A percentile compares a stretch with the other conserved stretches of the same genome.
phyloP scores from a whole-genome alignment of 2,797 vertebrate species.

The Odontamblyopus rebecca region DNA sequence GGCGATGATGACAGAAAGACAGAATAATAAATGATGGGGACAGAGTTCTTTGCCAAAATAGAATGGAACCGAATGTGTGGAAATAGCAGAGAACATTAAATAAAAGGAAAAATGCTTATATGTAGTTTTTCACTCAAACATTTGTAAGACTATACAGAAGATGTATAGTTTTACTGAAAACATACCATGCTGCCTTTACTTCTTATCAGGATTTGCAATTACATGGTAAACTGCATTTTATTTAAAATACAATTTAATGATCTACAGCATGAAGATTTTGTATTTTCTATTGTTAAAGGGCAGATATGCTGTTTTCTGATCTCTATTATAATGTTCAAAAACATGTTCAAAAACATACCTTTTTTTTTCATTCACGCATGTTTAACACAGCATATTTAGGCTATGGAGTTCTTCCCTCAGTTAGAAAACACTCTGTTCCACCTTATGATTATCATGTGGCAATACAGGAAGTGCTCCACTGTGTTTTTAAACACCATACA shows the following conservation, averaged over 20 bases:
- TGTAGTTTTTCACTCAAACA: not conserved
- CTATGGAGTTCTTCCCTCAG: no score
- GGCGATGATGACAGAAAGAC: conserved; percentile 22
- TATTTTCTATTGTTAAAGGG: no score
- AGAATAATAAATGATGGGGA: conserved; percentile 23
- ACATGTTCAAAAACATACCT: no score
- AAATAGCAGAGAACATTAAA: conserved; percentile 4
- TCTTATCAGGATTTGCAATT: not conserved
- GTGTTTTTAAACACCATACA: no score
- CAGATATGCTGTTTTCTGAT: no score
- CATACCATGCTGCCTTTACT: not conserved
- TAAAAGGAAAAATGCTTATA: conserved; percentile 3
- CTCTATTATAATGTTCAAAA: no score
- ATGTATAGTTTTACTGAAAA: not conserved
- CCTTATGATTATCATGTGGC: no score
- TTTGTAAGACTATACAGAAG: not conserved
- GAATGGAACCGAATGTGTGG: conserved; percentile 8
- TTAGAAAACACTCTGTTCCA: no score
- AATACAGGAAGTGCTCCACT: no score
- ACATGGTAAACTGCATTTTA: not conserved
- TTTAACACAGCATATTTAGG: no score
- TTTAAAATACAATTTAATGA: not conserved
- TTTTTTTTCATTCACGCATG: no score
- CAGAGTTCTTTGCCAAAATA: conserved; percentile 13
- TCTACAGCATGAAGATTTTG: no score